Evolutionary conservation across 2,888 invertebrate genomes (phyloP), one percentile per base, ranked within the genome.

Genomic region (Gastracanthus pulcherrimus): DNA sequence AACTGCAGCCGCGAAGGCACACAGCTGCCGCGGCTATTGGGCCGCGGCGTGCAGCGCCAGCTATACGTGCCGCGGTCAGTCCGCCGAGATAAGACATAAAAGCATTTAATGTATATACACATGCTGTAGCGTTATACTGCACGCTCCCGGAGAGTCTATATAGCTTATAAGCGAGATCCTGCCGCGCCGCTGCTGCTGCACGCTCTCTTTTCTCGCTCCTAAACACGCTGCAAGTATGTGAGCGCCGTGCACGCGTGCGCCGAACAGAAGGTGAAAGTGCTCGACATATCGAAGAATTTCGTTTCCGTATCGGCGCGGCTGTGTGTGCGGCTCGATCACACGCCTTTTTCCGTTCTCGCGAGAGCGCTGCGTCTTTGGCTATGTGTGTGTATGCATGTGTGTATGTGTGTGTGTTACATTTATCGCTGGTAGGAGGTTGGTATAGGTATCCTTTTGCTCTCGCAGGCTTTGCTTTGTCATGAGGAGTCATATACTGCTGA

Each of bases 221-320:
- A 62, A n/a, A n/a, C n/a, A n/a, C n/a, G n/a, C n/a, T n/a, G n/a
- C n/a, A n/a, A n/a, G 70, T 55, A 26, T 23, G 29, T 31, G 34
- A 7, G 23, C 38, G 13, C 26, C 34, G 38, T 34, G 41, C n/a
- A 55, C 48, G 51, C 31, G 55, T 29, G 55, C 38, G 29, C 45
- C 58, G 29, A 48, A 55, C 62, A 74, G 74, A 80, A 83, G 83
- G 84, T 84, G 84, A 84, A 84, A 84, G 84, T 84, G 83, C 84
- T 83, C 84, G 83, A 84, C 76, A 84, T 82, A 76, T 83, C 78
- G 83, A 77, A 74, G 77, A 78, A 82, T 82, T 83, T 84, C 82
- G 83, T 84, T 84, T 84, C 82, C 84, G 83, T 83, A 84, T 82
- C 64, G 77, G 72, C 64, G 45, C 64, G 31, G 38, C 26, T 9